Base-by-base conservation (phyloP, 2,888 invertebrate genomes). In the Lasioglossum calceatum region DNA sequence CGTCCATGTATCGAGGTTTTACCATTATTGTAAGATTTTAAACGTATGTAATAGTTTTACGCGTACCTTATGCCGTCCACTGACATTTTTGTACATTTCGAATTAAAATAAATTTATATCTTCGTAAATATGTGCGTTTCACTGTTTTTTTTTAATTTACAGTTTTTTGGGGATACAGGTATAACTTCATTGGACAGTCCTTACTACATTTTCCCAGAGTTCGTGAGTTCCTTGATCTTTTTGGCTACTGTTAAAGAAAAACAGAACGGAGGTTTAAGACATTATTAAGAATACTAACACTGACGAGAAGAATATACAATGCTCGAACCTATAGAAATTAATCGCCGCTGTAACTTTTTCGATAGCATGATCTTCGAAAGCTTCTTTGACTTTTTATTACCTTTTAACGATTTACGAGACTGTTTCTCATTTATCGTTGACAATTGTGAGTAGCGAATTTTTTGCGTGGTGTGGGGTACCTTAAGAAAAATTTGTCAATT, bases 141-240 rank as follows among this genome's bases (percentile, higher is more conserved):
- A 72, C 77, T 78, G 19, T 61, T 75, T 47, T 71, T 64, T 61
- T 32, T 32, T 0, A 32, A 14, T 32, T 64, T 32, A 36, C 64
- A 32, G 64, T 64, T 64, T 64, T 64, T 36, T 23, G 36, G 23
- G 19, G 19, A 2, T 32, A 64, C 23, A 67, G 2, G 2, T 44
- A 5, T 44, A 5, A 19, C 4, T 39, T n/a, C 4, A 27, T 36
- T 36, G 3, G 32, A 19, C 36, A 1, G n/a, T 77, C 92, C 54
- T 91, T 91, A 76, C 92, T 87, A 44, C 10, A 16, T 14, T 23
- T 67, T 78, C 86, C 93, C 95, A 2, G 95, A 95, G 61, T 88
- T 87, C 12, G 95, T 93, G 27, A 96, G 84, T 84, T 92, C 91
- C 36, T 78, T 64, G 19, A 92, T 82, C 74, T 85, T 88, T 58